Base-by-base conservation (phyloP, 2,113 vertebrate genomes). In the Sporophila hypoxantha region DNA sequence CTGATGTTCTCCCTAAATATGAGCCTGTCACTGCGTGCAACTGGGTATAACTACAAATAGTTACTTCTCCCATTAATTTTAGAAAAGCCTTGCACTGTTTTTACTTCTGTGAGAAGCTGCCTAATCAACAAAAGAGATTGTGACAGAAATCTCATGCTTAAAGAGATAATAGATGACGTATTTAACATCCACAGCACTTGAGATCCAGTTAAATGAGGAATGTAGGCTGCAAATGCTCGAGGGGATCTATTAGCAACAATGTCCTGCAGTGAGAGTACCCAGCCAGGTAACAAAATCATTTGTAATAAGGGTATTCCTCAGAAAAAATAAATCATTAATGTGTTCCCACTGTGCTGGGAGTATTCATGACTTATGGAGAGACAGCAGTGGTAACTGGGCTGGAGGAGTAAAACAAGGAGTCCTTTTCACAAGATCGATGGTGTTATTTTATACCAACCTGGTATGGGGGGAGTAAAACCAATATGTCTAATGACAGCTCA, bases 191-290 rank as follows among this genome's bases (percentile, higher is more conserved):
- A 77, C 47, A 79, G 59, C 62, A 69, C n/a, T 74, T 92, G 89
- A 39, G 74, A 94, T 93, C 75, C 73, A 84, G 79, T 82, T 94
- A 92, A 92, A 88, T 71, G 76, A 89, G 39, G 65, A 91, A 83
- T 57, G 67, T 30, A 82, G 59, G 64, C 59, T 77, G 55, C 50
- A 94, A 76, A 91, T 89, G 69, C 93, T 93, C 62, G 4, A 83
- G 95, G 95, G 93, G 55, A 87, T 92, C 84, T 92, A 95, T 95
- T 95, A 95, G 60, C 73, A 91, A 61, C 60, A 60, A 55, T 25
- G 69, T 75, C 91, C 80, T 80, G 70, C 87, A 80, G 91, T 55
- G 87, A 91, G 47, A 88, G 55, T 87, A 91, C 27, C 60, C 82
- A 82, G 44, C 44, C 88, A 93, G 67, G 83, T 92, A 93, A 94